Evolutionary conservation across 2,113 vertebrate genomes (phyloP).

Genomic region (Mesitornis unicolor): DNA sequence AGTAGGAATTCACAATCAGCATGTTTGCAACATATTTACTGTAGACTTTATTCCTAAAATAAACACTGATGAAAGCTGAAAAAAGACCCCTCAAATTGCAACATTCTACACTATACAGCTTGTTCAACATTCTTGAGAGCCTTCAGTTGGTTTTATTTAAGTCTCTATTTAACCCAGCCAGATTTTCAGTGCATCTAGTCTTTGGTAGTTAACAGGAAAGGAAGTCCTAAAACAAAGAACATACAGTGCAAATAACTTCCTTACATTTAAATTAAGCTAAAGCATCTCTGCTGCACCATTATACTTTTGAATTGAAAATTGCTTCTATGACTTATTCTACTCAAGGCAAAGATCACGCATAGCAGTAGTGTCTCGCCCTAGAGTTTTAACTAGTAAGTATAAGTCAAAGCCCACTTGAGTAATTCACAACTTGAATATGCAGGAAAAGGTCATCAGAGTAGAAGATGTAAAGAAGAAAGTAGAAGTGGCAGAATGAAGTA

Average conservation of each 20-base stretch:
- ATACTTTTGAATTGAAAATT: neutral
- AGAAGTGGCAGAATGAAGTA: neutral
- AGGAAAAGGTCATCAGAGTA: neutral
- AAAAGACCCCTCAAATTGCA: neutral
- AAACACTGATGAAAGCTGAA: neutral
- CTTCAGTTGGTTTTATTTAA: neutral
- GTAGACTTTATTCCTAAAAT: neutral
- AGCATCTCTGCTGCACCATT: neutral
- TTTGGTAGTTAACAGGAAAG: neutral
- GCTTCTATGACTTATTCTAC: neutral
- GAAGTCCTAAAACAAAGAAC: neutral
- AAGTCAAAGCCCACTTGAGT: neutral
- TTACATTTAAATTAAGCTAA: neutral
- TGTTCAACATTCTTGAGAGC: neutral
- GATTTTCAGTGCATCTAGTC: neutral
- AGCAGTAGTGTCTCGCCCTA: neutral
- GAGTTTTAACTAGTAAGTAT: neutral
- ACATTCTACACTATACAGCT: rapidly evolving
- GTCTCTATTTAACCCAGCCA: neutral
- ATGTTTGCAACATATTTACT: neutral
- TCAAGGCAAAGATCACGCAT: neutral
- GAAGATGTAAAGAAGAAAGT: neutral
- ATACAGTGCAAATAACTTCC: neutral
- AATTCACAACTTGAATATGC: neutral
- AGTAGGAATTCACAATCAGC: neutral